These are phyloP conservation scores for Muntiacus reevesi DNA, from an alignment of 2,113 vertebrate genomes.

Conservation along the genomic window DNA sequence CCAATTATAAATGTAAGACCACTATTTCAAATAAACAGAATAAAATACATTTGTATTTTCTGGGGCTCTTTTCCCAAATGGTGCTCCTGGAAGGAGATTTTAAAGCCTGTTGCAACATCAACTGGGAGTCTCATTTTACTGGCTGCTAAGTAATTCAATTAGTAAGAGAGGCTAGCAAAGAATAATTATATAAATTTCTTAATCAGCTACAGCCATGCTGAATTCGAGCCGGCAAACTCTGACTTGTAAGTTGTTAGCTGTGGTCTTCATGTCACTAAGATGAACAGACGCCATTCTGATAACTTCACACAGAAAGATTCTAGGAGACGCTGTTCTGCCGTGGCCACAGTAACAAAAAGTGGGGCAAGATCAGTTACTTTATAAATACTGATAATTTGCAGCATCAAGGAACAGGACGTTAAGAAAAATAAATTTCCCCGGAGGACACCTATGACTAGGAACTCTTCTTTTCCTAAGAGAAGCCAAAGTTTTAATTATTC, in stretches of 20 bases:
- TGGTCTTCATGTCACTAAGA: conserved; percentile 63
- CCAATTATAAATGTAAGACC: background rate
- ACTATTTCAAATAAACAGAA: conserved; percentile 34
- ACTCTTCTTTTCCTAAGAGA: conserved; percentile 59
- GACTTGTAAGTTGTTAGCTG: conserved; percentile 66
- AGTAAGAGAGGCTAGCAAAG: conserved; percentile 75
- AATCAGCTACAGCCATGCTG: conserved; percentile 78
- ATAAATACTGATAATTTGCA: conserved; percentile 85
- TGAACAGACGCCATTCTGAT: conserved; percentile 69
- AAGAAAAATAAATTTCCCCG: conserved; percentile 66
- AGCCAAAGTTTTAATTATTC: conserved; percentile 52
- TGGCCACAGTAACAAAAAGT: conserved; percentile 82
- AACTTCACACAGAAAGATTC: conserved; percentile 66
- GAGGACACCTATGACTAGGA: conserved; percentile 58
- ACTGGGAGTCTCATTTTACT: conserved; percentile 54
- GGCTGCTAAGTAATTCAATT: conserved; percentile 68
- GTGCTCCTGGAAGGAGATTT: conserved; percentile 65
- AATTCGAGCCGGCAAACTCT: conserved; percentile 70
- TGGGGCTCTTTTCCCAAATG: conserved; percentile 40
- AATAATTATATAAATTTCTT: conserved; percentile 68
- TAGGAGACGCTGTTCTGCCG: conserved; percentile 74
- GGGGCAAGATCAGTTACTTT: conserved; percentile 82
- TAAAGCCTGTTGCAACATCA: conserved; percentile 50
- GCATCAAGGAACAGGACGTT: conserved; percentile 80
- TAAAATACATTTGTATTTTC: conserved; percentile 20